Percentiles rank a stretch among this genome's conserved stretches.
Conservation (phyloP, 2,797 vertebrate species). For the Oreortyx pictus region DNA sequence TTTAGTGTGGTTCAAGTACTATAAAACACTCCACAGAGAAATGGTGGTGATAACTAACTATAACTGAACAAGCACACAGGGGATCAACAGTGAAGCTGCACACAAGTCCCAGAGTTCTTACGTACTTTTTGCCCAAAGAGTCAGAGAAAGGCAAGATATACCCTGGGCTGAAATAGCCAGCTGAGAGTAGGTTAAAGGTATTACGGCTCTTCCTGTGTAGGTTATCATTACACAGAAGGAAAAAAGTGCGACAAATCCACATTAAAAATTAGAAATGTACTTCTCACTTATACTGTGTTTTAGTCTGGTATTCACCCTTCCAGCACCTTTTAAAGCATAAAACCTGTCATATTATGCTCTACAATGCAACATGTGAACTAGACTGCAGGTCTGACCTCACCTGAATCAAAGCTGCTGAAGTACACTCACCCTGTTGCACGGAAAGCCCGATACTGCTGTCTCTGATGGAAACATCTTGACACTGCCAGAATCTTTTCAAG, state of each 20-base stretch:
- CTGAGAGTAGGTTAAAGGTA: not conserved
- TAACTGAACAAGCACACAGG: not conserved
- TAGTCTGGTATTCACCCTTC: not conserved
- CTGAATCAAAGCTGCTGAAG: constrained; percentile 27
- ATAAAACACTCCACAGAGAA: constrained; percentile 13
- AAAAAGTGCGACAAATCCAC: not conserved
- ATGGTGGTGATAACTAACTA: not conserved
- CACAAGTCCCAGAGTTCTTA: not conserved
- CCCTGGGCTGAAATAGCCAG: not conserved
- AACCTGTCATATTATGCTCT: not conserved
- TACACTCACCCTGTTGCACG: not conserved
- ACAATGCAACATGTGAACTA: not conserved
- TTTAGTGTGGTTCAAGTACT: not conserved
- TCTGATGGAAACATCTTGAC: constrained; percentile 23
- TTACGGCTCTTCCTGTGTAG: not conserved
- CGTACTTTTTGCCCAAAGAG: not conserved
- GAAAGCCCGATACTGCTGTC: not conserved
- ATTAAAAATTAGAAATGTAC: not conserved
- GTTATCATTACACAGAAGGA: not conserved
- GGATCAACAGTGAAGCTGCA: not conserved
- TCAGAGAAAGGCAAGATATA: not conserved
- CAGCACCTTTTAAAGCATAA: not conserved
- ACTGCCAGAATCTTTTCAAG: constrained; percentile 56
- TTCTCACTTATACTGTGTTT: not conserved
- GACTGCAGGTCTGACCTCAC: not conserved